Percentiles rank a stretch among this genome's conserved stretches.
phyloP scores from a whole-genome alignment of 1,140 invertebrate genomes.

The Drosophila sulfurigaster region DNA sequence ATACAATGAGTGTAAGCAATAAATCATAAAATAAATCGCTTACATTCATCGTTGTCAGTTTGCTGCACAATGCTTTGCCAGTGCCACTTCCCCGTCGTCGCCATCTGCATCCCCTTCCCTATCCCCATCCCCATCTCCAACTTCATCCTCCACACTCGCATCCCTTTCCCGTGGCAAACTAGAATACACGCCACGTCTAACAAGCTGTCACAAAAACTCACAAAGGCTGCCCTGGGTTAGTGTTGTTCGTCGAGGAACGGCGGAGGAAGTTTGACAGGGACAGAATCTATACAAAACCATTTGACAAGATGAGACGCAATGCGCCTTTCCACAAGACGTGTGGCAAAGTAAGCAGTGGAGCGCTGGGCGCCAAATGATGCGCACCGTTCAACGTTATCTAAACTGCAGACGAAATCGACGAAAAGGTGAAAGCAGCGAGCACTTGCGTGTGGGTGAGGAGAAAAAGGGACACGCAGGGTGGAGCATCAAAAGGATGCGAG shows the following conservation, averaged over 20 bases:
- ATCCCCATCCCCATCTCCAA: too few species aligned
- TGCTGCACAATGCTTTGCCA: slow-evolving; percentile 64
- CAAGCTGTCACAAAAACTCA: slow-evolving; percentile 76
- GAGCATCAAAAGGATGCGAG: slow-evolving; percentile 35
- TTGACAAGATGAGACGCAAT: slow-evolving; percentile 71
- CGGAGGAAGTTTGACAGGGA: background rate
- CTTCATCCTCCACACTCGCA: background rate
- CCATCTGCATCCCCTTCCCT: too few species aligned
- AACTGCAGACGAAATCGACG: slow-evolving; percentile 60
- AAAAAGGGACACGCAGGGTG: slow-evolving; percentile 8
- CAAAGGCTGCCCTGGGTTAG: slow-evolving; percentile 46
- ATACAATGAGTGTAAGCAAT: slow-evolving; percentile 79
- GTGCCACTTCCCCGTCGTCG: background rate
- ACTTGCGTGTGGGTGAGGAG: background rate
- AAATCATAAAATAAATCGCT: slow-evolving; percentile 83
- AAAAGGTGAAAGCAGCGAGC: background rate
- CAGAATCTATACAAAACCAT: slow-evolving; percentile 78
- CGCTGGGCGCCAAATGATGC: slow-evolving; percentile 74
- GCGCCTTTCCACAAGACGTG: slow-evolving; percentile 14
- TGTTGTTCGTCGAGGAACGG: slow-evolving; percentile 7
- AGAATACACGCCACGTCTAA: slow-evolving; percentile 71
- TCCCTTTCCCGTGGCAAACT: slow-evolving; percentile 25
- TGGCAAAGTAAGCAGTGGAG: slow-evolving; percentile 78
- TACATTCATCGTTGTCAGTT: slow-evolving; percentile 80
- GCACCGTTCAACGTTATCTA: slow-evolving; percentile 75